Evolutionary conservation across 2,113 vertebrate genomes (phyloP), one percentile per base, ranked within the genome.

Genomic region (Pteruthius melanotis): DNA sequence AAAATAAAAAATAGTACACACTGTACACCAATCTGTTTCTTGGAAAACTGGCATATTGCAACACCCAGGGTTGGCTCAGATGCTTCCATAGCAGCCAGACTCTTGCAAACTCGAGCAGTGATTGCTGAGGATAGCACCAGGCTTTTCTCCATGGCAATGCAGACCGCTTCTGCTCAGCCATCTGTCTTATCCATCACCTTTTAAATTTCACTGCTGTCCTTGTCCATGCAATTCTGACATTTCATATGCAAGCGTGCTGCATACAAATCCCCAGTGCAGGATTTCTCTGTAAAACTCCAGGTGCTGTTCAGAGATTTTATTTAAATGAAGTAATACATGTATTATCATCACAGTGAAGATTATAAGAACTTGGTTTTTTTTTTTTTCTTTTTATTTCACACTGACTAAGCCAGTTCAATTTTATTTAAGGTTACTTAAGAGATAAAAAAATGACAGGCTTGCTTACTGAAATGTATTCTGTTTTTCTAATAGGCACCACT

Each of bases 91-190:
- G 91, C 91, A 96, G 83, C 86, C 93, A 94, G 90, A 68, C 75
- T 91, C 84, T 89, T 80, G 84, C 90, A 90, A 68, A 65, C 88
- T 93, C 3, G 11, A 89, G 86, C 83, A 75, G 61, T 64, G 92
- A 90, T 81, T 90, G 83, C 95, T 83, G 84, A 86, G 91, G 59
- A 90, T 92, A 91, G 95, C 90, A 96, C 90, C 94, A 94, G 92
- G 92, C 77, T 96, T 96, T 93, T 96, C 89, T 90, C 93, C 94
- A 87, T 90, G 94, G 95, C 86, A 96, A 94, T 97, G 88, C 92
- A 90, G 92, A 90, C 92, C 69, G 90, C 96, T 96, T 96, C 93
- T 96, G 94, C 92, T 97, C 92, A 93, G 87, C 96, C 96, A 96
- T 97, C 94, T 96, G 95, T 94, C 94, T 91, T 77, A 94, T 56